phyloP scores from a whole-genome alignment of 2,888 invertebrate genomes.

The Hymenopus coronatus region DNA sequence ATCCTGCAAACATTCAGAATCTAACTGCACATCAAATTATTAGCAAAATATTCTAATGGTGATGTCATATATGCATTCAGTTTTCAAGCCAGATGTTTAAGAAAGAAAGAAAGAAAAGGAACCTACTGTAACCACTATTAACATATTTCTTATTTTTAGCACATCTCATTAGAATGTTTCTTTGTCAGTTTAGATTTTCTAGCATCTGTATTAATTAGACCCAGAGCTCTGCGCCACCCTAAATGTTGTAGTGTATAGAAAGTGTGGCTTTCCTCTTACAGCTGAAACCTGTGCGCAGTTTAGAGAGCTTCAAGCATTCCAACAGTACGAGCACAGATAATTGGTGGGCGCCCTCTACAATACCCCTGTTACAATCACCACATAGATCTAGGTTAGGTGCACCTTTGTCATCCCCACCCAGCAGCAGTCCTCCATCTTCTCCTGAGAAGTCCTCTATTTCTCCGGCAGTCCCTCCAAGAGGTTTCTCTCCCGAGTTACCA shows the following conservation, averaged over 20 bases:
- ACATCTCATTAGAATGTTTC: too few relatives aligned
- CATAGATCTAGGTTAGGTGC: conserved; percentile 50
- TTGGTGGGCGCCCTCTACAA: conserved; percentile 44
- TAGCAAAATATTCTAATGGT: too few relatives aligned
- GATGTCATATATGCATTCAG: too few relatives aligned
- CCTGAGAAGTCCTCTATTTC: conserved; percentile 36
- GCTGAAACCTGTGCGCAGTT: conserved; percentile 60
- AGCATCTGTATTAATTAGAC: too few relatives aligned
- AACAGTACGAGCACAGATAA: conserved; percentile 40
- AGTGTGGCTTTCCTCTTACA: conserved; percentile 40
- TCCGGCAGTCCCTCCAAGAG: conserved; percentile 30
- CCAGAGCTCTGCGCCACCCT: too few relatives aligned
- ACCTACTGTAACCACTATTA: too few relatives aligned
- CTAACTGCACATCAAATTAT: too few relatives aligned
- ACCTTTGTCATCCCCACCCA: conserved; percentile 11
- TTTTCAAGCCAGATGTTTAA: too few relatives aligned
- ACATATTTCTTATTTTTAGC: too few relatives aligned
- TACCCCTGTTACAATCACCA: conserved; percentile 45
- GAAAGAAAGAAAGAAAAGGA: too few relatives aligned
- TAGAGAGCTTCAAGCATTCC: conserved; percentile 55
- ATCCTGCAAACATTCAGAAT: too few relatives aligned
- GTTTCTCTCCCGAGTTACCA: conserved; percentile 37
- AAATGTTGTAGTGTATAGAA: background rate
- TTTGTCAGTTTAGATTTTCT: too few relatives aligned
- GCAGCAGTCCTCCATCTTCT: conserved; percentile 1